Percentiles rank a stretch among this genome's conserved stretches.
These are phyloP conservation scores for Podargus strigoides DNA, from an alignment of 2,797 vertebrate genomes.

Conservation along the genomic window DNA sequence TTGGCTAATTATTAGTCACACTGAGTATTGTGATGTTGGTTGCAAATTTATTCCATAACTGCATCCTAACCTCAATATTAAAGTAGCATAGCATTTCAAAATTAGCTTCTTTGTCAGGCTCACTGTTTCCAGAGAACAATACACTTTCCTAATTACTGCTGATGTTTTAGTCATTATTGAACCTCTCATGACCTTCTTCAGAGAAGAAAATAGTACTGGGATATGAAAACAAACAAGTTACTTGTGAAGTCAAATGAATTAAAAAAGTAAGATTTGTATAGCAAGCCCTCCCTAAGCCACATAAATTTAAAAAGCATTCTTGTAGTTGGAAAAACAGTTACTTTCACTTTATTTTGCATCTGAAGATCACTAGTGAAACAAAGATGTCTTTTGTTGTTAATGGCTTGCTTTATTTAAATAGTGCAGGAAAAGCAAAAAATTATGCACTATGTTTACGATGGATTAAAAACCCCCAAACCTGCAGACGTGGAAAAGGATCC, in stretches of 20 bases:
- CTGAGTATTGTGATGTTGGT: slow-evolving; percentile 2
- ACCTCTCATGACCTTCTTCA: slow-evolving; percentile 4
- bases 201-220: slow-evolving; percentile 19
- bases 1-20: slow-evolving; percentile 53
- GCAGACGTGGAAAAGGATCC: slow-evolving; percentile 12
- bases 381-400: slow-evolving; percentile 46
- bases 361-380: slow-evolving; percentile 51
- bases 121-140: slow-evolving; percentile 50
- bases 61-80: slow-evolving; percentile 27
- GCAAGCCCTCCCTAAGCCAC: background rate
- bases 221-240: slow-evolving; percentile 32
- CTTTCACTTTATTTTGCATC: slow-evolving; percentile 35
- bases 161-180: slow-evolving; percentile 48
- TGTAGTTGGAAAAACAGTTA: slow-evolving; percentile 59
- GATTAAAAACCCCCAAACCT: background rate
- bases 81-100: slow-evolving; percentile 5
- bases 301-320: slow-evolving; percentile 35
- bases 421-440: slow-evolving; percentile 15
- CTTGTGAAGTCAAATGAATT: slow-evolving; percentile 34
- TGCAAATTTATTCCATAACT: slow-evolving; percentile 46
- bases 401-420: slow-evolving; percentile 32
- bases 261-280: background rate
- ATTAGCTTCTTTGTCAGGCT: slow-evolving; percentile 4
- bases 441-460: background rate
- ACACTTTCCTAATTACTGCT: slow-evolving; percentile 16